A percentile compares a stretch with the other conserved stretches of the same genome.
phyloP scores from a whole-genome alignment of 2,888 invertebrate species.

The Sthenelais limicola region DNA sequence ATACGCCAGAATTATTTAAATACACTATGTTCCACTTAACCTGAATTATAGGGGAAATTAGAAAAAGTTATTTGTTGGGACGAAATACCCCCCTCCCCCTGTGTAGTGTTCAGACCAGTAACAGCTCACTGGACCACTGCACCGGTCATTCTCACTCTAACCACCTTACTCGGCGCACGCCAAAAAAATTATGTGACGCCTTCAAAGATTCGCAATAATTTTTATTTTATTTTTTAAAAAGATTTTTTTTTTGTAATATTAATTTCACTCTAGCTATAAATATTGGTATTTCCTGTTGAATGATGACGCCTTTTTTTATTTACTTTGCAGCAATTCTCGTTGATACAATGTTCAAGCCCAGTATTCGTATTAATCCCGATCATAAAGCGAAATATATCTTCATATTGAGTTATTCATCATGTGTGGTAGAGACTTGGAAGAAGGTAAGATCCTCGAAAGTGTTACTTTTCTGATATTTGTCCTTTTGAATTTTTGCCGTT shows the following conservation, averaged over 20 bases:
- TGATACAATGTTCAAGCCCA: conserved; percentile 93
- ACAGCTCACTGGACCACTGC: no score
- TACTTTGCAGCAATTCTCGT: conserved; percentile 92
- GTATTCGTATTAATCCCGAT: conserved; percentile 94
- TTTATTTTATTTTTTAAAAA: neutral
- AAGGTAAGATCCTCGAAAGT: conserved; percentile 66
- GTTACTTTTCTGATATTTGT: neutral
- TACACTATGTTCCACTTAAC: no score
- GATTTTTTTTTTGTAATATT: neutral
- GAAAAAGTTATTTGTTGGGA: no score
- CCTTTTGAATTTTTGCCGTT: neutral
- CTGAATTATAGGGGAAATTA: no score
- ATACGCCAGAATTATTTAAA: no score
- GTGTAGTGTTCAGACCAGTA: no score
- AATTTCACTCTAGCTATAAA: neutral
- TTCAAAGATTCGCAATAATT: neutral
- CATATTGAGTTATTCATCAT: conserved; percentile 93
- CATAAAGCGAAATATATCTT: conserved; percentile 97
- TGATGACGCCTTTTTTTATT: no score
- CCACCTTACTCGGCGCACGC: no score
- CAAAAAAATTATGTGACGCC: neutral
- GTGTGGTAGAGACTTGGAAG: conserved; percentile 88
- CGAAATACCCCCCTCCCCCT: no score
- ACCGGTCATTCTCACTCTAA: no score
- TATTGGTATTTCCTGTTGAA: no score